A percentile compares a stretch with the other conserved stretches of the same genome.
These are phyloP conservation scores for Gila robusta DNA, from an alignment of 2,797 vertebrate genomes.

Conservation along the genomic window DNA sequence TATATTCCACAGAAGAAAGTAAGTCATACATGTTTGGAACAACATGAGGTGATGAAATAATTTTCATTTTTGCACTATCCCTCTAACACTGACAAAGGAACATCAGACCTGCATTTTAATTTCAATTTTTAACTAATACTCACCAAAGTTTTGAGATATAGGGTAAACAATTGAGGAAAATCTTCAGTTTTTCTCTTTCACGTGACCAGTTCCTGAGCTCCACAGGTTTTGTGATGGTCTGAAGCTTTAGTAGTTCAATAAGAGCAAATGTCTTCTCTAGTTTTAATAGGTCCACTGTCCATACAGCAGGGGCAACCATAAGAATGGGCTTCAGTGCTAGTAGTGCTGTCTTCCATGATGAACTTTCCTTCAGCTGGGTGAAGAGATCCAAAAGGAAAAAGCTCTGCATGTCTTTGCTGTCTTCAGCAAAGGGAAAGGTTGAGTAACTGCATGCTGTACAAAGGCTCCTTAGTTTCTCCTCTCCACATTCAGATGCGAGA, in stretches of 20 bases:
- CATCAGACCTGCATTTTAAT: background rate
- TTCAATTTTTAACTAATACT: background rate
- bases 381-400: conserved; percentile 37
- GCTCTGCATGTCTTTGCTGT: conserved; percentile 24
- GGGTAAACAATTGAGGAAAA: conserved; percentile 37
- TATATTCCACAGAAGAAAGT: no score
- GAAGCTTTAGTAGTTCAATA: conserved; percentile 44
- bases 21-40: background rate
- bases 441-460: conserved; percentile 39
- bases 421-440: conserved; percentile 39
- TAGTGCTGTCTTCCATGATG: background rate
- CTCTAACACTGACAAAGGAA: background rate
- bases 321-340: conserved; percentile 6
- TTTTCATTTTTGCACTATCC: background rate
- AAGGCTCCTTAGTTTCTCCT: conserved; percentile 10
- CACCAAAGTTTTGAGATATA: conserved; percentile 38
- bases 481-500: conserved; percentile 28
- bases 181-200: conserved; percentile 19
- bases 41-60: background rate
- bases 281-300: conserved; percentile 26
- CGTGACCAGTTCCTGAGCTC: conserved; percentile 28
- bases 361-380: background rate
- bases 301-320: conserved; percentile 27
- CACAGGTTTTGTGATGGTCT: conserved; percentile 21
- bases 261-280: conserved; percentile 15